phyloP scores from a whole-genome alignment of 2,888 invertebrate species.

The Idaea biselata region DNA sequence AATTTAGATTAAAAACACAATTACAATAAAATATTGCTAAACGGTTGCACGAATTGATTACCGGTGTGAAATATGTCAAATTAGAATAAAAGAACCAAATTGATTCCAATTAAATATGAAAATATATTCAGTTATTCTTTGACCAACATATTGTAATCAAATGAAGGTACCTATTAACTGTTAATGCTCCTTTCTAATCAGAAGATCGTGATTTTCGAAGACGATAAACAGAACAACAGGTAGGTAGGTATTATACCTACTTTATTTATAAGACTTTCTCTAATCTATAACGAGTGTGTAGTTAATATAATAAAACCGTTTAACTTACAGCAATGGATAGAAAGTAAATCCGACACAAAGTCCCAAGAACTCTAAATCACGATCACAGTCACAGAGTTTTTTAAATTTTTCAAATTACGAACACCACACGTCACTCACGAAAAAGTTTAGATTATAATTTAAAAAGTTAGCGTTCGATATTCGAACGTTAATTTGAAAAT shows the following conservation, averaged over 20 bases:
- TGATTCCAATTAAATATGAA: conserved; percentile 20
- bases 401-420: conserved; percentile 44
- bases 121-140: conserved; percentile 34
- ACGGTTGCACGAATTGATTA: background rate
- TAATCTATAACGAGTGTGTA: conserved; percentile 40
- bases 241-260: background rate
- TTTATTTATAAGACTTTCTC: conserved; percentile 55
- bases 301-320: conserved; percentile 61
- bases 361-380: conserved; percentile 54
- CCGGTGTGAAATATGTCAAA: background rate
- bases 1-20: too few species aligned
- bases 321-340: conserved; percentile 77
- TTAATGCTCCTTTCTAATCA: conserved; percentile 33
- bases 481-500: conserved; percentile 66
- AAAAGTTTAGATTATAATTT: conserved; percentile 29
- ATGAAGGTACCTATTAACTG: conserved; percentile 22
- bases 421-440: conserved; percentile 47
- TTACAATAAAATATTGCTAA: conserved; percentile 18
- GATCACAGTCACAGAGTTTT: conserved; percentile 64
- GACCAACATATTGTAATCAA: conserved; percentile 30
- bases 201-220: conserved; percentile 17
- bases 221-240: background rate
- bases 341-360: conserved; percentile 78
- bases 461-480: conserved; percentile 38
- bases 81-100: conserved; percentile 9